Evolutionary conservation across 1,140 invertebrate genomes (phyloP).

Genomic region (Drosophila eugracilis): DNA sequence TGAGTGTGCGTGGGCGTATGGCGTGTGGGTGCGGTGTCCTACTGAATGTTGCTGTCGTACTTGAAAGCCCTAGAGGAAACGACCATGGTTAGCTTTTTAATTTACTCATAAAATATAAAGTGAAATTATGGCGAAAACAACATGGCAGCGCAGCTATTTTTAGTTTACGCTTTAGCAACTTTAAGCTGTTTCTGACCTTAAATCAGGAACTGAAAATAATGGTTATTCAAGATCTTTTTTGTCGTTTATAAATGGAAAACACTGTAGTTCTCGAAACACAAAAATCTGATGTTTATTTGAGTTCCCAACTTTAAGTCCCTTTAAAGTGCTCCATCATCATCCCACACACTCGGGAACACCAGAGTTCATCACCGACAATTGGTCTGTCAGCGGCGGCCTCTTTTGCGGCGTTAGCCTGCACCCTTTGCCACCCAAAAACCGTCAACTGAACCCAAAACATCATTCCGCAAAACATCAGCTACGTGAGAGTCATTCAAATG

Average conservation of each 20-base stretch:
- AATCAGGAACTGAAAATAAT: no score
- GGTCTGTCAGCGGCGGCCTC: constrained; percentile 28
- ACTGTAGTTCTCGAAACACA: no score
- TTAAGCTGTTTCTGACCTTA: constrained; percentile 3
- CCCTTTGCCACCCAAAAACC: constrained; percentile 12
- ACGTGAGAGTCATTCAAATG: constrained; percentile 60
- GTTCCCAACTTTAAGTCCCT: no score
- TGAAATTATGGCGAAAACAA: constrained; percentile 58
- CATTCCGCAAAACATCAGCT: constrained; percentile 16
- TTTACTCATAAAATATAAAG: constrained; percentile 65
- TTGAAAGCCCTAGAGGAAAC: constrained; percentile 2
- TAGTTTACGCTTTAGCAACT: constrained; percentile 2
- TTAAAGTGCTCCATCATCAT: constrained; percentile 3
- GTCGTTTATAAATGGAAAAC: no score
- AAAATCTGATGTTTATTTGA: no score
- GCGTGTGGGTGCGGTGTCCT: background rate
- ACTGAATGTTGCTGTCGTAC: constrained; percentile 6
- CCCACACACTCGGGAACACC: background rate
- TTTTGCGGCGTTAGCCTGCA: constrained; percentile 35
- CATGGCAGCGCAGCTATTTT: constrained; percentile 35
- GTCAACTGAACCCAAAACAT: constrained; percentile 6
- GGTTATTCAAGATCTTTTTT: no score
- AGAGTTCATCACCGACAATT: constrained; percentile 35
- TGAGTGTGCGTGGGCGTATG: constrained; percentile 5
- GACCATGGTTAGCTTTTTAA: constrained; percentile 59